Evolutionary conservation across 1,140 invertebrate genomes (phyloP).

Genomic region (Phymastichus coffea): DNA sequence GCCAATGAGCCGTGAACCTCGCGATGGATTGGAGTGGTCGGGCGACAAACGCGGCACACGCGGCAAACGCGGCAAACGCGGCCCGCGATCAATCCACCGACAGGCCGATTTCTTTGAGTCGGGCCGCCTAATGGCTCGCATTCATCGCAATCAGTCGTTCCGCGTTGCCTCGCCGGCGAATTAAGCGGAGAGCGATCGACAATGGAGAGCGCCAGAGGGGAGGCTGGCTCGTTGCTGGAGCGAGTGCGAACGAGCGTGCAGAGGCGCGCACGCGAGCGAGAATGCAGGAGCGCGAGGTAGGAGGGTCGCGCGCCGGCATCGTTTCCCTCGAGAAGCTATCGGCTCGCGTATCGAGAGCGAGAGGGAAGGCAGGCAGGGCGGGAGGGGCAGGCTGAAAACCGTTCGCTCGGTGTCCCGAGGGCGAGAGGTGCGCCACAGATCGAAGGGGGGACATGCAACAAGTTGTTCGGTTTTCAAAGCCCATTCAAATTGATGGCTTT

Average conservation of each 20-base stretch:
- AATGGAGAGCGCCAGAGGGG: too few species aligned
- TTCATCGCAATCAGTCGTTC: conserved; percentile 11
- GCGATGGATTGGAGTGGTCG: too few species aligned
- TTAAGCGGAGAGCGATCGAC: too few species aligned
- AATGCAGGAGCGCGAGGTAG: not conserved
- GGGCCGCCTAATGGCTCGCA: not conserved
- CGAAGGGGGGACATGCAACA: conserved; percentile 48
- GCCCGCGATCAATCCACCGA: conserved; percentile 2
- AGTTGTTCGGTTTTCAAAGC: conserved; percentile 60
- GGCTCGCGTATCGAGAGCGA: conserved; percentile 58
- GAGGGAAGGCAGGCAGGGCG: conserved; percentile 34
- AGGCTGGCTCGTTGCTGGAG: too few species aligned
- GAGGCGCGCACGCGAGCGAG: conserved; percentile 28
- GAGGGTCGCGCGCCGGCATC: conserved; percentile 42
- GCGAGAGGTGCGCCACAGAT: conserved; percentile 12
- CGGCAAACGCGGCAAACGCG: too few species aligned
- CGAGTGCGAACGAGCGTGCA: too few species aligned
- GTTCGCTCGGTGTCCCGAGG: conserved; percentile 39
- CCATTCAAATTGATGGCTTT: conserved; percentile 61
- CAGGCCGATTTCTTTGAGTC: conserved; percentile 15
- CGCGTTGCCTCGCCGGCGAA: not conserved
- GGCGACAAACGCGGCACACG: too few species aligned
- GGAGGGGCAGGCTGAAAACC: conserved; percentile 29
- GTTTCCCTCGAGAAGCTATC: conserved; percentile 56
- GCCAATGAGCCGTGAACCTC: too few species aligned